A percentile compares a stretch with the other conserved stretches of the same genome.
Conservation (phyloP, 2,888 invertebrate species). For the Conomelus anceps region DNA sequence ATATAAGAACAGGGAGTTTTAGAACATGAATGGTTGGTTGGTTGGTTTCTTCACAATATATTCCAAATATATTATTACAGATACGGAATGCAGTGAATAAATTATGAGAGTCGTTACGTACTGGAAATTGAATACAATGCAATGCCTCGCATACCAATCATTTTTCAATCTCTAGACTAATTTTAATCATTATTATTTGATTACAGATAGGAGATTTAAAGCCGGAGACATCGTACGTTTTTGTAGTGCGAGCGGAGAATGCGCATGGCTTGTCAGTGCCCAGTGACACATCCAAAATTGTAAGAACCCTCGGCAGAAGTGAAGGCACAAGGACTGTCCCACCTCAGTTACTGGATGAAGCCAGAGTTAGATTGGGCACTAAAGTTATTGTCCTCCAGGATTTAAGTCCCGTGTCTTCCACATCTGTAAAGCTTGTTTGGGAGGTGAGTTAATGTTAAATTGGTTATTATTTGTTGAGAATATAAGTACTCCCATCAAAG, state of each 20-base stretch:
- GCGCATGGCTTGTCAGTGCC: slow-evolving; percentile 75
- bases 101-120: too few relatives aligned
- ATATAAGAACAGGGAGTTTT: too few relatives aligned
- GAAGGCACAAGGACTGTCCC: slow-evolving; percentile 54
- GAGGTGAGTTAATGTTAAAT: slow-evolving; percentile 51
- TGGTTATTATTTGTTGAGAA: too few relatives aligned
- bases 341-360: slow-evolving; percentile 68
- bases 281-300: slow-evolving; percentile 62
- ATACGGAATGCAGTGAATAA: too few relatives aligned
- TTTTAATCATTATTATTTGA: neutral
- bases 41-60: too few relatives aligned
- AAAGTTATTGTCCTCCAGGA: slow-evolving; percentile 66
- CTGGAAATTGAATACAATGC: too few relatives aligned
- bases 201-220: slow-evolving; percentile 56
- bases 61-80: too few relatives aligned
- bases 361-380: slow-evolving; percentile 65
- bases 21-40: too few relatives aligned
- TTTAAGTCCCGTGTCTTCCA: slow-evolving; percentile 62
- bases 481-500: too few relatives aligned
- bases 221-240: slow-evolving; percentile 75
- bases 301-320: slow-evolving; percentile 52
- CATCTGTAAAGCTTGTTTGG: slow-evolving; percentile 72
- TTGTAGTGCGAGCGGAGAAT: slow-evolving; percentile 79
- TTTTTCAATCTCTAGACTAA: too few relatives aligned
- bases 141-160: too few relatives aligned